Evolutionary conservation across 1,140 invertebrate genomes (phyloP).

Genomic region (Drosophila triauraria): DNA sequence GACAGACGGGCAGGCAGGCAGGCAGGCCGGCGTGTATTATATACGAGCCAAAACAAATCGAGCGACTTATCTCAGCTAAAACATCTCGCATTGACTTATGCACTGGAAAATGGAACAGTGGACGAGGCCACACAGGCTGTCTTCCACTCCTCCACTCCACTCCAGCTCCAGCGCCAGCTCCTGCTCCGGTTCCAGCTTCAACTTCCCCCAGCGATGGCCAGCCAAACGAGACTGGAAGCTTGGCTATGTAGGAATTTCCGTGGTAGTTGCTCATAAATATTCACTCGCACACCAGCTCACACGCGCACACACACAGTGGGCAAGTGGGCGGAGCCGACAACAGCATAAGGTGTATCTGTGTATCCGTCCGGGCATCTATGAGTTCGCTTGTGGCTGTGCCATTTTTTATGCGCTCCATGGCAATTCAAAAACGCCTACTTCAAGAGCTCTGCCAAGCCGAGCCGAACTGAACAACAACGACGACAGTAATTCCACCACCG

Average conservation of each 20-base stretch:
- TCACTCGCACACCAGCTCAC: slow-evolving; percentile 31
- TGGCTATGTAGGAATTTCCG: slow-evolving; percentile 69
- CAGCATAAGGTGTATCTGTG: slow-evolving; percentile 72
- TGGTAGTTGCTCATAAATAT: slow-evolving; percentile 81
- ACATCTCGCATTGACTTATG: slow-evolving; percentile 80
- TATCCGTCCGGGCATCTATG: slow-evolving; percentile 34
- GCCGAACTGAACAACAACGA: slow-evolving; percentile 34
- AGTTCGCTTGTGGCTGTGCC: slow-evolving; percentile 39
- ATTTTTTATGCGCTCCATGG: slow-evolving; percentile 80
- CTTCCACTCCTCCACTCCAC: slow-evolving; percentile 2
- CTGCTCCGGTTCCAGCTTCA: slow-evolving; percentile 3
- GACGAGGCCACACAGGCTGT: slow-evolving; percentile 55
- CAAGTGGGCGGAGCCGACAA: slow-evolving; percentile 81
- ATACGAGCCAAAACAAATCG: slow-evolving; percentile 78
- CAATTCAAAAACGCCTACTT: slow-evolving; percentile 85
- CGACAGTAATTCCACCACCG: slow-evolving; percentile 63
- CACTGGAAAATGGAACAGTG: slow-evolving; percentile 80
- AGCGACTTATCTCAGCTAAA: slow-evolving; percentile 81
- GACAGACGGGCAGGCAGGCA: slow-evolving; percentile 7
- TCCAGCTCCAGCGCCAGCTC: slow-evolving; percentile 3
- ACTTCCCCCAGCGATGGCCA: slow-evolving; percentile 59
- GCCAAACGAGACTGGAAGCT: slow-evolving; percentile 63
- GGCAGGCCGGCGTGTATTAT: slow-evolving; percentile 36
- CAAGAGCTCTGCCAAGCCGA: slow-evolving; percentile 56
- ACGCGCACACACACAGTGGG: slow-evolving; percentile 33